Percentiles rank a stretch among this genome's conserved stretches.
These are phyloP conservation scores for Stichodactyla helianthus DNA, from an alignment of 64 coral and sea anemone species.

Conservation along the genomic window DNA sequence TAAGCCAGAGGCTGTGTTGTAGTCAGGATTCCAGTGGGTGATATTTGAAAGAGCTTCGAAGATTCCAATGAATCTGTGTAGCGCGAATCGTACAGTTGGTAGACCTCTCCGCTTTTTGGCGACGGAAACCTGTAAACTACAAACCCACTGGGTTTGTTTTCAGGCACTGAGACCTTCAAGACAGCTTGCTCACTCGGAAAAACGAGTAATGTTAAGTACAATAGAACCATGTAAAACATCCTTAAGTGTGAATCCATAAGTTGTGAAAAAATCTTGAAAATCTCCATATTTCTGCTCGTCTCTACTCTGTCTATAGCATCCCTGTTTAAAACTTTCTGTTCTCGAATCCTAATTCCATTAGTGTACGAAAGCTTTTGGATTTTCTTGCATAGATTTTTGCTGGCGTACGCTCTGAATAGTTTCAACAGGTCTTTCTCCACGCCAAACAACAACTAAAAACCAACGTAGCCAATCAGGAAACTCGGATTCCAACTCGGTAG, in stretches of 20 bases:
- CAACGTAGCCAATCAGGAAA: not conserved
- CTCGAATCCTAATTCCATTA: not conserved
- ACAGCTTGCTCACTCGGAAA: constrained; percentile 16
- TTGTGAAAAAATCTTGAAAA: not conserved
- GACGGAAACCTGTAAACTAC: constrained; percentile 36
- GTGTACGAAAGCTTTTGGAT: not conserved
- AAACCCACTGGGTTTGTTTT: constrained; percentile 22
- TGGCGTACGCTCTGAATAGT: not conserved
- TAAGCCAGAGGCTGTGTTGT: constrained; percentile 37
- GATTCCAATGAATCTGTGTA: constrained; percentile 41
- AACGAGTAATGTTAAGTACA: not conserved
- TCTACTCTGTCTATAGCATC: not conserved
- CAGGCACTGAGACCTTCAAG: constrained; percentile 33
- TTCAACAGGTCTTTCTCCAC: constrained; percentile 3
- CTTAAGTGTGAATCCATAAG: not conserved
- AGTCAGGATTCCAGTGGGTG: constrained; percentile 23
- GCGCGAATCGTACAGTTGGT: constrained; percentile 26
- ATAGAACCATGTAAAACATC: not conserved
- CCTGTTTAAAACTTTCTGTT: not conserved
- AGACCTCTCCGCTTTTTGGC: constrained; percentile 18
- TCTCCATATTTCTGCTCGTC: not conserved
- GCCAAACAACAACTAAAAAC: not conserved
- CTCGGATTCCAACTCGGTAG: not conserved
- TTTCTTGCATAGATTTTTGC: not conserved
- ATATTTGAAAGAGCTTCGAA: constrained; percentile 37